A percentile compares a stretch with the other conserved stretches of the same genome.
These are phyloP conservation scores for Cuniculus paca DNA, from an alignment of 2,797 vertebrate species.

Conservation along the genomic window DNA sequence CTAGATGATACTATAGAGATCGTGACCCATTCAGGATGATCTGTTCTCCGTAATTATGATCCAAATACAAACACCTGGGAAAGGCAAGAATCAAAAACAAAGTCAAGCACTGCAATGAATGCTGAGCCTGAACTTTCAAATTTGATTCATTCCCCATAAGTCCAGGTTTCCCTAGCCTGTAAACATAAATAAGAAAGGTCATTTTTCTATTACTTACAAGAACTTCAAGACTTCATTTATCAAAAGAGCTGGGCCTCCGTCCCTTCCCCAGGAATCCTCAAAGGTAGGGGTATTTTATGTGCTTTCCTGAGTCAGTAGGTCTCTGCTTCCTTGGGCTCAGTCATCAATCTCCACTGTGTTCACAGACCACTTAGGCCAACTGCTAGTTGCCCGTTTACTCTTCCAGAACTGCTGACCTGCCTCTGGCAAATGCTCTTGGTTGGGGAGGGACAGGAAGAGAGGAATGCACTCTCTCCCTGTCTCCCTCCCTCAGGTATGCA, in stretches of 20 bases:
- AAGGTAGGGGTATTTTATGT: slow-evolving; percentile 62
- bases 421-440: background rate
- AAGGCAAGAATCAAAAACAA: background rate
- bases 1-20: background rate
- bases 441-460: background rate
- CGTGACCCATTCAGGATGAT: background rate
- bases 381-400: background rate
- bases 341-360: slow-evolving; percentile 54
- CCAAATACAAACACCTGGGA: slow-evolving; percentile 10
- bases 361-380: background rate
- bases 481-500: background rate
- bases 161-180: background rate
- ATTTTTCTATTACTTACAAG: slow-evolving; percentile 67
- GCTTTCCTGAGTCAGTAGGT: slow-evolving; percentile 65
- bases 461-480: accelerated
- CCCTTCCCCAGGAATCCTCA: slow-evolving; percentile 59
- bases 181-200: slow-evolving; percentile 73
- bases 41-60: background rate
- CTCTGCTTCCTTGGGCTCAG: background rate
- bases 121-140: background rate
- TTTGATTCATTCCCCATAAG: slow-evolving; percentile 38
- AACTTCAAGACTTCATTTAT: slow-evolving; percentile 67
- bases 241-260: background rate
- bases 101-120: background rate
- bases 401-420: background rate